A percentile compares a stretch with the other conserved stretches of the same genome.
These are phyloP conservation scores for Aldabrachelys gigantea DNA, from an alignment of 2,113 vertebrate genomes.

Conservation along the genomic window DNA sequence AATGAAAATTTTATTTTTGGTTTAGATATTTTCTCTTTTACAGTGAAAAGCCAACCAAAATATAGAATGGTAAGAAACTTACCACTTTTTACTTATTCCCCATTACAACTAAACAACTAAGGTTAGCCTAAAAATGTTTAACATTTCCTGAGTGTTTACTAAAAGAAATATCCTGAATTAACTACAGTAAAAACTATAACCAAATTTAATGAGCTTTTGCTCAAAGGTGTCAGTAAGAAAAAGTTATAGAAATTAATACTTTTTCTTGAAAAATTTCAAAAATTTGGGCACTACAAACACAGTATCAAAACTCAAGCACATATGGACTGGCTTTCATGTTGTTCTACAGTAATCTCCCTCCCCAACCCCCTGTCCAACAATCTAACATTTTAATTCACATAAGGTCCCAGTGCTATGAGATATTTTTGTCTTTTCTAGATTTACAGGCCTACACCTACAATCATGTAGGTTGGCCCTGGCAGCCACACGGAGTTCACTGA, in stretches of 20 bases:
- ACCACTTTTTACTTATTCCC: accelerated
- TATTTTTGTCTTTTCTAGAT: not conserved
- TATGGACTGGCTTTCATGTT: not conserved
- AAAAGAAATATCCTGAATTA: accelerated
- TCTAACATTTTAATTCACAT: not conserved
- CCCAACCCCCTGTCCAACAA: too few relatives aligned
- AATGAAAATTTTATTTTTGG: not conserved
- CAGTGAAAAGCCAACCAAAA: not conserved
- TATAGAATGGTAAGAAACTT: not conserved
- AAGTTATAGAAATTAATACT: not conserved
- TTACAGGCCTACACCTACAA: not conserved
- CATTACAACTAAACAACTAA: accelerated
- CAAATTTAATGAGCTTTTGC: not conserved
- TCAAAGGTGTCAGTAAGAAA: not conserved
- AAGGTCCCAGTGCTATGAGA: not conserved
- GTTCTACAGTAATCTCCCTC: not conserved
- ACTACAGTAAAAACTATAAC: accelerated
- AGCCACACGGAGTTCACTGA: not conserved
- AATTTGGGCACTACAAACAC: accelerated
- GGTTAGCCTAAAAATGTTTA: accelerated
- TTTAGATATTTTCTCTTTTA: not conserved
- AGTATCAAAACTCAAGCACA: not conserved
- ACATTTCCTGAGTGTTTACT: not conserved
- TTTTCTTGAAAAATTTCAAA: not conserved
- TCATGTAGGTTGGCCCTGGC: not conserved